These are phyloP conservation scores for Ctenoplectra terminalis DNA, from an alignment of 1,140 invertebrate species.

Conservation along the genomic window DNA sequence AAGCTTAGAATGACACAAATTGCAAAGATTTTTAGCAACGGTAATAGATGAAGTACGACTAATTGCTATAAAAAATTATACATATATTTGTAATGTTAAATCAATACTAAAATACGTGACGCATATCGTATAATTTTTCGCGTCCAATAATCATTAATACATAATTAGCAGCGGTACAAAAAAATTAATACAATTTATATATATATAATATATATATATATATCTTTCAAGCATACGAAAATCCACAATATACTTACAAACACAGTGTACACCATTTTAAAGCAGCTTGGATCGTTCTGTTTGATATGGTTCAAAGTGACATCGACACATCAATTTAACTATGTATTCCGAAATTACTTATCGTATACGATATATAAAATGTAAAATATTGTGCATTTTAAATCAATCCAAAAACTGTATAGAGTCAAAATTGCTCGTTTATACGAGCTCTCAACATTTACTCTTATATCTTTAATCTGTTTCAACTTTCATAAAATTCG, in stretches of 20 bases:
- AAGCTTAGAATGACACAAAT: slow-evolving; percentile 21
- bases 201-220: slow-evolving; percentile 18
- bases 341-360: neutral
- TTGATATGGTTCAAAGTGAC: slow-evolving; percentile 17
- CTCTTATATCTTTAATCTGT: slow-evolving; percentile 8
- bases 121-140: neutral
- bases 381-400: slow-evolving; percentile 3
- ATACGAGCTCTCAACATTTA: slow-evolving; percentile 5
- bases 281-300: slow-evolving; percentile 24
- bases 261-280: slow-evolving; percentile 11
- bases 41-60: neutral
- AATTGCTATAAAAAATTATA: slow-evolving; percentile 4
- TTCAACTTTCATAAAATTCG: slow-evolving; percentile 43
- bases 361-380: neutral
- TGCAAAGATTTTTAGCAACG: neutral
- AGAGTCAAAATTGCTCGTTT: neutral
- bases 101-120: neutral
- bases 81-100: slow-evolving; percentile 36
- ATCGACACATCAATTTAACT: neutral
- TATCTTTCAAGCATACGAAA: slow-evolving; percentile 41
- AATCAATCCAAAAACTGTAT: neutral
- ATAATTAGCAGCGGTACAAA: neutral
- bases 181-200: slow-evolving; percentile 16
- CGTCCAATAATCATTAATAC: neutral
- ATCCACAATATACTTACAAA: slow-evolving; percentile 50